Evolutionary conservation across 2,888 invertebrate species (phyloP).

Genomic region (Pristionchus entomophagus): DNA sequence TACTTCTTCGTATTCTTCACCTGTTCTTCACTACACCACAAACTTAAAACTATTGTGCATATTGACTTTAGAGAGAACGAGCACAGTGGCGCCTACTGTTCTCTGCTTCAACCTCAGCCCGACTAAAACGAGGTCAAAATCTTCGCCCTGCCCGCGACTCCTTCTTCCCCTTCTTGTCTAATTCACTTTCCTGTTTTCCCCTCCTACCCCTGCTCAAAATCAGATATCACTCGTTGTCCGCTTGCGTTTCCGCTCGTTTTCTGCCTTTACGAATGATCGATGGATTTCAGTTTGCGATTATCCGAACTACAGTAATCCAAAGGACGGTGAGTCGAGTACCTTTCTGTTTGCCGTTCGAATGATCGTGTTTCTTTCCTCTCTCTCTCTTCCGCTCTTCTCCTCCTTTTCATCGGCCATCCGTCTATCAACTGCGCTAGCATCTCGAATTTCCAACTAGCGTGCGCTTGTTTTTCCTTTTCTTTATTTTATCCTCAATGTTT

Average conservation of each 20-base stretch:
- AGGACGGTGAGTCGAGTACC: background rate
- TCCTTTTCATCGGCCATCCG: background rate
- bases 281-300: background rate
- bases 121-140: no score
- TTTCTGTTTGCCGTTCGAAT: constrained; percentile 6
- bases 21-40: no score
- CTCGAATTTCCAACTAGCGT: background rate
- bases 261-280: background rate
- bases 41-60: no score
- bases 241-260: background rate
- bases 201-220: background rate
- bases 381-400: background rate
- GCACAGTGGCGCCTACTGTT: no score
- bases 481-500: background rate
- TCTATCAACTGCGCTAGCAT: background rate
- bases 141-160: no score
- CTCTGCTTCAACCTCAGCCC: no score
- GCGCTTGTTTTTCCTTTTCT: background rate
- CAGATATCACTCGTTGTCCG: background rate
- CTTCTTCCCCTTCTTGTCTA: background rate
- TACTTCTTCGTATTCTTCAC: no score
- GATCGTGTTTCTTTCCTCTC: background rate
- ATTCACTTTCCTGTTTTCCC: background rate
- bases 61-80: no score
- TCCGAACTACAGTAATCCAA: background rate